These are phyloP conservation scores for Drosophila mettleri DNA, from an alignment of 2,888 invertebrate genomes.

Conservation along the genomic window DNA sequence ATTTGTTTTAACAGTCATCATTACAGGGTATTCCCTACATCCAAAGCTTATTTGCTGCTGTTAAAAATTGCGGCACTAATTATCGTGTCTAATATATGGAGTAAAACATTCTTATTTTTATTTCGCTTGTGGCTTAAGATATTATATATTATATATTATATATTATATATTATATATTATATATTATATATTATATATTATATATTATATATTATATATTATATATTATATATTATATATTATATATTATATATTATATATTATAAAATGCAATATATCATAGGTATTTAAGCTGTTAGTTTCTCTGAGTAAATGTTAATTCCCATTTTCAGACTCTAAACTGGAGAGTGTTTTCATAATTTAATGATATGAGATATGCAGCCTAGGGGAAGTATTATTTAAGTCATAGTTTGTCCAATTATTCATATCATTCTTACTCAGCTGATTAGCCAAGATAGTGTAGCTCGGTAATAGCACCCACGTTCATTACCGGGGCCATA, in stretches of 20 bases:
- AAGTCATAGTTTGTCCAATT: not conserved
- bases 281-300: no score
- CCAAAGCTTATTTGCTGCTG: not conserved
- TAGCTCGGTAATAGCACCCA: constrained; percentile 23
- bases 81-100: not conserved
- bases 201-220: no score
- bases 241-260: no score
- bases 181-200: no score
- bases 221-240: no score
- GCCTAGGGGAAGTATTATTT: not conserved
- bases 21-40: not conserved
- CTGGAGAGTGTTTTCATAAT: no score
- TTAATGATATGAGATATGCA: not conserved
- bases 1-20: no score
- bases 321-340: not conserved
- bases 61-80: not conserved
- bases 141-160: no score
- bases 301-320: not conserved
- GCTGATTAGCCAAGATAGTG: constrained; percentile 8
- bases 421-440: constrained; percentile 6
- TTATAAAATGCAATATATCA: no score
- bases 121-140: not conserved
- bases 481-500: constrained; percentile 34
- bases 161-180: no score
- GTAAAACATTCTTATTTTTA: not conserved